Conservation (phyloP, 2,797 vertebrate species). For the Cyprinodon diabolis region DNA sequence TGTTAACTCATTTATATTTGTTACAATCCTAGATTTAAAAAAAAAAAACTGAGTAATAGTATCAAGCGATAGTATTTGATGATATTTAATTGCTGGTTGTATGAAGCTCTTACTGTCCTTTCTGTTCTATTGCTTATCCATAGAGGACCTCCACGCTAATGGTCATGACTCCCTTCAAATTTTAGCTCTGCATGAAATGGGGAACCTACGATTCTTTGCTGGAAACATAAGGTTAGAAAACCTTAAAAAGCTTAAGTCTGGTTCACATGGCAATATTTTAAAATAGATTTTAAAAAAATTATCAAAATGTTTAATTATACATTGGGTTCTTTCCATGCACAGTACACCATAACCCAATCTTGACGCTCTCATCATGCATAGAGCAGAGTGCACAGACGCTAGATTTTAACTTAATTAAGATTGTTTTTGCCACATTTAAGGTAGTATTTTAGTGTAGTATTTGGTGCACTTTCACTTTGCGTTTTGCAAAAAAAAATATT, state of each 20-base stretch:
- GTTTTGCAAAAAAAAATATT: too few species aligned
- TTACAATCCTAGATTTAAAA: constrained; percentile 5
- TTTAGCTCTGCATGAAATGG: constrained; percentile 89
- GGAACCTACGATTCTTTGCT: constrained; percentile 88
- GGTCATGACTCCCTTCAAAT: constrained; percentile 83
- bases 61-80: neutral
- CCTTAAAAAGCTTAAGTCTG: neutral
- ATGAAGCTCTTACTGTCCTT: constrained; percentile 9
- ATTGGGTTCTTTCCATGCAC: too few species aligned
- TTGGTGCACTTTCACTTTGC: too few species aligned
- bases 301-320: too few species aligned
- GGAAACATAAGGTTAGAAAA: constrained; percentile 84
- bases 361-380: too few species aligned
- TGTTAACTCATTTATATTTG: neutral
- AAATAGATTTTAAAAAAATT: too few species aligned
- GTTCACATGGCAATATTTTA: too few species aligned
- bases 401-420: too few species aligned
- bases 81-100: neutral
- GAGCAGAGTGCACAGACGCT: too few species aligned
- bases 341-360: too few species aligned
- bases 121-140: constrained; percentile 15
- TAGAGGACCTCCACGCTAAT: constrained; percentile 86
- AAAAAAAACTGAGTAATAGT: neutral
- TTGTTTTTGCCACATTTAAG: too few species aligned
- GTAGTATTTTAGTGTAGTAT: too few species aligned